Evolutionary conservation across 2,797 vertebrate genomes (phyloP).

Genomic region (Urosaurus nigricauda): DNA sequence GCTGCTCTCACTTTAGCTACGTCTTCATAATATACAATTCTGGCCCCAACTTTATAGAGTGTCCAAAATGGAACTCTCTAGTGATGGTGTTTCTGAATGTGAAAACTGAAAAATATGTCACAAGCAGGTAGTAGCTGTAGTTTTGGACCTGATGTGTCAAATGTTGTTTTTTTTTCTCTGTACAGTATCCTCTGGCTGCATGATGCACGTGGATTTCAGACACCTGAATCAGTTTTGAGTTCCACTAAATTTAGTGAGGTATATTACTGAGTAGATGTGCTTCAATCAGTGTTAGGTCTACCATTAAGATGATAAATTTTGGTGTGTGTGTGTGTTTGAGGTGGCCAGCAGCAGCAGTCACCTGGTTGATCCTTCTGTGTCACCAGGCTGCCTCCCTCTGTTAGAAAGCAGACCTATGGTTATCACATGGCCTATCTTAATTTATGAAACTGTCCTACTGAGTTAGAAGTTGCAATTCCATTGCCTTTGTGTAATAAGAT

Average conservation of each 20-base stretch:
- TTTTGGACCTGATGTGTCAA: not conserved
- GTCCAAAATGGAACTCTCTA: not conserved
- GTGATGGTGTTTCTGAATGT: not conserved
- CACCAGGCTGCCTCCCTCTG: not conserved
- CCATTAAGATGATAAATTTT: not conserved
- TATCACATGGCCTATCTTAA: not conserved
- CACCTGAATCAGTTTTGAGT: not conserved
- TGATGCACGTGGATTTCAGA: not conserved
- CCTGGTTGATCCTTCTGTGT: not conserved
- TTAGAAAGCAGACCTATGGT: not conserved
- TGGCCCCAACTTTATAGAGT: not conserved
- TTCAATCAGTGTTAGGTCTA: not conserved
- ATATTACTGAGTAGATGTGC: not conserved
- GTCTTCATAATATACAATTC: not conserved
- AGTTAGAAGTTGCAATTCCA: not conserved
- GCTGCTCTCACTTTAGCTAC: not conserved
- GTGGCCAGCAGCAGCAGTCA: not conserved
- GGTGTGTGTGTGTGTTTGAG: too few species aligned
- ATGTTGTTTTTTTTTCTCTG: not conserved
- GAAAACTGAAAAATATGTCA: constrained; percentile 5
- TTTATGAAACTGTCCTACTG: not conserved
- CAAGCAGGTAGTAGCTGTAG: not conserved
- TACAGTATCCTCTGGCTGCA: not conserved
- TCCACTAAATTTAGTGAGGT: not conserved
- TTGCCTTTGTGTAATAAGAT: not conserved